Percentiles rank a stretch among this genome's conserved stretches.
Conservation (phyloP, 1,140 invertebrate genomes). For the Choristoneura fumiferana region DNA sequence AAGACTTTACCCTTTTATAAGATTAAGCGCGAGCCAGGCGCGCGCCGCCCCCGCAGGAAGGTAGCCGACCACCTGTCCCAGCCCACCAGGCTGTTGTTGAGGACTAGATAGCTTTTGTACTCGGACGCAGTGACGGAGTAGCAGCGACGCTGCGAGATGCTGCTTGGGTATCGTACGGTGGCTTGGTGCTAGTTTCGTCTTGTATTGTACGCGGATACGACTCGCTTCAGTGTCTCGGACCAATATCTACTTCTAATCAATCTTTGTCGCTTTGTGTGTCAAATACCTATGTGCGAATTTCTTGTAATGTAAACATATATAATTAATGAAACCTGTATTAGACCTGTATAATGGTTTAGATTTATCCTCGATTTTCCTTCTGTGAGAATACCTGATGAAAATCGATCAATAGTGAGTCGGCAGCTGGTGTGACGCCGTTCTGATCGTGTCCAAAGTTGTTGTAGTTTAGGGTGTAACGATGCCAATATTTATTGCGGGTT, state of each 20-base stretch:
- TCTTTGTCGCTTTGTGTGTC: slow-evolving; percentile 77
- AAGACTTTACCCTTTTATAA: slow-evolving; percentile 62
- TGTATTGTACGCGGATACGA: slow-evolving; percentile 57
- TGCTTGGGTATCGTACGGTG: slow-evolving; percentile 62
- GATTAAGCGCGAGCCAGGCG: slow-evolving; percentile 53
- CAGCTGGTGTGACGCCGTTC: slow-evolving; percentile 59
- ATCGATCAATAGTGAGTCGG: slow-evolving; percentile 44
- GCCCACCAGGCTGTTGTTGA: slow-evolving; percentile 12
- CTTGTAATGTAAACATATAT: slow-evolving; percentile 66
- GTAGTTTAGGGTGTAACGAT: slow-evolving; percentile 67
- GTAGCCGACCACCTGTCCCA: slow-evolving; percentile 16
- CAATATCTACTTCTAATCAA: slow-evolving; percentile 69
- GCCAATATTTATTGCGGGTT: slow-evolving; percentile 61
- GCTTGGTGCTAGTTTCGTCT: slow-evolving; percentile 72
- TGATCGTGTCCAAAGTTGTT: slow-evolving; percentile 67
- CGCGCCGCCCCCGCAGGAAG: slow-evolving; percentile 12
- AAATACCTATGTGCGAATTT: slow-evolving; percentile 73
- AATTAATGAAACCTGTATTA: slow-evolving; percentile 62
- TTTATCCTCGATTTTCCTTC: slow-evolving; percentile 65
- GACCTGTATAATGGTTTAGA: slow-evolving; percentile 77
- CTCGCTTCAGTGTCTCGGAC: slow-evolving; percentile 75
- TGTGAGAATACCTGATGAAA: slow-evolving; percentile 63
- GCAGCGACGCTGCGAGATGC: slow-evolving; percentile 29
- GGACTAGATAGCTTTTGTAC: slow-evolving; percentile 53
- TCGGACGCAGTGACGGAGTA: slow-evolving; percentile 28